A percentile compares a stretch with the other conserved stretches of the same genome.
phyloP scores from a whole-genome alignment of 2,888 invertebrate genomes.

The Lasioglossum lativentre region DNA sequence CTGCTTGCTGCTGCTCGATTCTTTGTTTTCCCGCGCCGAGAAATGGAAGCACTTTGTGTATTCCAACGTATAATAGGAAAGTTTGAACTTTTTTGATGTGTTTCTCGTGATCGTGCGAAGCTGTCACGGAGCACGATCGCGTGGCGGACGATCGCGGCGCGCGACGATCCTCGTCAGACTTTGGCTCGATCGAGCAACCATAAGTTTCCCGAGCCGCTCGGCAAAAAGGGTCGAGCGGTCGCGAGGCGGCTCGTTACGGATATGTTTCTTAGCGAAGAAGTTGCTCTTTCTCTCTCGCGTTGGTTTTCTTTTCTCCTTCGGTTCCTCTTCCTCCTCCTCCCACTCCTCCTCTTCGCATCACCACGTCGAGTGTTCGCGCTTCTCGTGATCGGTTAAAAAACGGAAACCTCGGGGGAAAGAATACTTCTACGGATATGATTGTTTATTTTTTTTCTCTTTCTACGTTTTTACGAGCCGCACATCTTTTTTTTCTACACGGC shows the following conservation, averaged over 20 bases:
- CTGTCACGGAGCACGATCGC: constrained; percentile 21
- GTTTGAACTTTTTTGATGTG: constrained; percentile 30
- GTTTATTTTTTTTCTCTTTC: constrained; percentile 14
- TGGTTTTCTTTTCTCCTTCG: not conserved
- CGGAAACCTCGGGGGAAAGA: constrained; percentile 16
- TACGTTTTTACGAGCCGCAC: constrained; percentile 41
- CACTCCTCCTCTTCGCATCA: not conserved
- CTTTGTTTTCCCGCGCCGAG: constrained; percentile 35
- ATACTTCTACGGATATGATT: constrained; percentile 56
- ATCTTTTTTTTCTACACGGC: constrained; percentile 55
- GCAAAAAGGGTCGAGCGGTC: constrained; percentile 58
- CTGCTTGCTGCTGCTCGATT: not conserved
- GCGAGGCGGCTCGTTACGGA: constrained; percentile 41
- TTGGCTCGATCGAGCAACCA: constrained; percentile 73
- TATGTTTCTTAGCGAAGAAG: constrained; percentile 40
- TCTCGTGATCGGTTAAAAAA: constrained; percentile 16
- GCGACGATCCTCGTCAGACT: constrained; percentile 63
- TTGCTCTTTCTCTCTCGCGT: not conserved
- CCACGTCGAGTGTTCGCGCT: not conserved
- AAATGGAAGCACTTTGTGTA: constrained; percentile 57
- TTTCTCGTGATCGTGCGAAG: constrained; percentile 37
- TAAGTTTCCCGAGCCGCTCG: constrained; percentile 62
- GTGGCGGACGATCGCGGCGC: constrained; percentile 55
- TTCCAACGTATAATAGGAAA: constrained; percentile 59
- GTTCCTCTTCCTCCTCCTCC: not conserved